Evolutionary conservation across 2,113 vertebrate genomes (phyloP), one percentile per base, ranked within the genome.

Genomic region (Gymnobelideus leadbeateri): DNA sequence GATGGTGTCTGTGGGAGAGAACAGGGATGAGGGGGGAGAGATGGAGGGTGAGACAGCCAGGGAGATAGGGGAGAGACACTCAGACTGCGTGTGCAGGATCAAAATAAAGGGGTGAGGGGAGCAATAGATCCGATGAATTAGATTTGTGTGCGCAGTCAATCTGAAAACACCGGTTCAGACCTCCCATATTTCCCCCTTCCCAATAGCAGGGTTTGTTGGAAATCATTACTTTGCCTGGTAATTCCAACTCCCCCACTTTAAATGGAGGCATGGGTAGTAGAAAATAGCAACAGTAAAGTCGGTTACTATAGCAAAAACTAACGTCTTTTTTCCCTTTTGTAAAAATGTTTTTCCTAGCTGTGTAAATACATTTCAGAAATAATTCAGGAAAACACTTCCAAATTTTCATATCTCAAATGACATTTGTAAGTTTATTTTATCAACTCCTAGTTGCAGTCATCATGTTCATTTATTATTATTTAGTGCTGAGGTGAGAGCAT

Each of bases 1-100:
- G 1, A 97, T 98, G 95, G 94, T 98, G 97, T 98, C 97, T 98
- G 98, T 98, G 98, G 98, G 98, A 98, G 98, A 97, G 92, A 94
- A 49, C 50, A 4, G 5, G 19, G 95, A 95, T 95, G 97, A 95
- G 93, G 93, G 84, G 49, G 25, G 84, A 24, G 91, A 96, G 92
- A 91, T 21, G 91, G 94, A 94, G 93, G 91, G 68, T 93, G 93
- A 89, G 1, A 21, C 93, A 49, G 91, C 21, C 11, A 0, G 0
- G 25, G 53, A 55, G 47, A 25, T 51, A 92, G 14, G n/a, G 92
- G 91, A 94, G 93, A 21, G 14, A 92, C 16, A 6, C 37, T 54
- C 77, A 84, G 53, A 52, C n/a, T 0, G 37, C 3, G 16, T 23
- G 9, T 24, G 50, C 50, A 37, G 28, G 92, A 61, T 5, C 23